These are phyloP conservation scores for Chymomyza fuscimana DNA, from an alignment of 2,888 invertebrate genomes.

Conservation along the genomic window DNA sequence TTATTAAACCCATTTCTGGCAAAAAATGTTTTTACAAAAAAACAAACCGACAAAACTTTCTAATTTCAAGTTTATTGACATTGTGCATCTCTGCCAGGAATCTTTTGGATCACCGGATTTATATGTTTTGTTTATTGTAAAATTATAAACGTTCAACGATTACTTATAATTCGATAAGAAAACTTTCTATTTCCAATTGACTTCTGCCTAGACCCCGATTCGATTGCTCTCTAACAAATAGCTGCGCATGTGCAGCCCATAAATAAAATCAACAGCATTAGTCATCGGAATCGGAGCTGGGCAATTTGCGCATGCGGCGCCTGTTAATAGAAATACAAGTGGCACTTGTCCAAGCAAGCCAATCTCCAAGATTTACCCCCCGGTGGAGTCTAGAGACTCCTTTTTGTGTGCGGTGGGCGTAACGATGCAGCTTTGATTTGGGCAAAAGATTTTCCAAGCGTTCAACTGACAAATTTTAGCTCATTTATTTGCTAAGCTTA, in stretches of 20 bases:
- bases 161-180: neutral
- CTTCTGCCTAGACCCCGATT: slow-evolving; percentile 10
- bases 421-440: slow-evolving; percentile 62
- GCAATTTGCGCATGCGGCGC: slow-evolving; percentile 46
- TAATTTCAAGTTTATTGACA: too few relatives aligned
- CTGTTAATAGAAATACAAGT: slow-evolving; percentile 47
- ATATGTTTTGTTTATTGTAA: neutral
- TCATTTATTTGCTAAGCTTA: slow-evolving; percentile 55
- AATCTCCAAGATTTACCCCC: neutral
- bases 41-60: too few relatives aligned
- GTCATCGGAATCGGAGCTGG: slow-evolving; percentile 46
- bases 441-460: slow-evolving; percentile 22
- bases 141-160: neutral
- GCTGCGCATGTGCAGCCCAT: slow-evolving; percentile 62
- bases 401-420: slow-evolving; percentile 52
- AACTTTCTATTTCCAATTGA: slow-evolving; percentile 71
- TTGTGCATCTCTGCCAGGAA: neutral
- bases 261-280: slow-evolving; percentile 71
- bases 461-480: slow-evolving; percentile 70
- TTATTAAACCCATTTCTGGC: too few relatives aligned
- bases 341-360: slow-evolving; percentile 22
- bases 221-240: slow-evolving; percentile 50
- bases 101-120: neutral
- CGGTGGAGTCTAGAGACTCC: neutral
- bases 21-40: too few relatives aligned